These are phyloP conservation scores for Drosophila mauritiana DNA, from an alignment of 1,140 invertebrate genomes.

Conservation along the genomic window DNA sequence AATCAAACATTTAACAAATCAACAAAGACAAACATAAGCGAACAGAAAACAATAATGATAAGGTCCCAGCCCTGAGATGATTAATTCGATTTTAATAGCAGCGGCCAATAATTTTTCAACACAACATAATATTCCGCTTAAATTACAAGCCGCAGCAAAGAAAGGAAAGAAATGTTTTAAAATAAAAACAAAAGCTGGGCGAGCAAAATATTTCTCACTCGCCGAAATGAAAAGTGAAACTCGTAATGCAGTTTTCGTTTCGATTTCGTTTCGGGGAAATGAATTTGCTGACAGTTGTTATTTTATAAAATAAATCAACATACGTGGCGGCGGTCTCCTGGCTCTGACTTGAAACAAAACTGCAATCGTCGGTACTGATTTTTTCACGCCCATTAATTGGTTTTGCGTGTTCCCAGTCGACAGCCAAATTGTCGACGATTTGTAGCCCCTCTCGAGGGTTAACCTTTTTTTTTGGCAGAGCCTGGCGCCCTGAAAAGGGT, in stretches of 20 bases:
- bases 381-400: slow-evolving; percentile 83
- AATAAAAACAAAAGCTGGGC: slow-evolving; percentile 27
- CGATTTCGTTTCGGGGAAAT: slow-evolving; percentile 63
- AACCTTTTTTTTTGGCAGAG: slow-evolving; percentile 38
- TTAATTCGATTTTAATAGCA: slow-evolving; percentile 77
- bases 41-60: slow-evolving; percentile 13
- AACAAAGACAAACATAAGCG: slow-evolving; percentile 44
- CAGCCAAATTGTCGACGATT: slow-evolving; percentile 81
- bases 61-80: slow-evolving; percentile 40
- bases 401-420: slow-evolving; percentile 76
- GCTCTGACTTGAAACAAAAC: slow-evolving; percentile 64
- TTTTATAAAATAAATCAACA: slow-evolving; percentile 82
- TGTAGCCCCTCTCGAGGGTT: slow-evolving; percentile 49
- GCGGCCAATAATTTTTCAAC: slow-evolving; percentile 58
- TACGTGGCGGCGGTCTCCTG: slow-evolving; percentile 29
- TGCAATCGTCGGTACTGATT: slow-evolving; percentile 62
- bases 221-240: slow-evolving; percentile 76
- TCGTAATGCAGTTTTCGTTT: slow-evolving; percentile 66
- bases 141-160: slow-evolving; percentile 32
- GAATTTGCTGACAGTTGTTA: slow-evolving; percentile 82
- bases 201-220: slow-evolving; percentile 11
- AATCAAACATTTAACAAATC: slow-evolving; percentile 81
- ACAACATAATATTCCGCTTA: slow-evolving; percentile 31
- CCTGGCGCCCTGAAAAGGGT: slow-evolving; percentile 55
- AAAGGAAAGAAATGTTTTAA: slow-evolving; percentile 3